Conservation (phyloP, 2,888 invertebrate species). For the Lapara coniferarum region DNA sequence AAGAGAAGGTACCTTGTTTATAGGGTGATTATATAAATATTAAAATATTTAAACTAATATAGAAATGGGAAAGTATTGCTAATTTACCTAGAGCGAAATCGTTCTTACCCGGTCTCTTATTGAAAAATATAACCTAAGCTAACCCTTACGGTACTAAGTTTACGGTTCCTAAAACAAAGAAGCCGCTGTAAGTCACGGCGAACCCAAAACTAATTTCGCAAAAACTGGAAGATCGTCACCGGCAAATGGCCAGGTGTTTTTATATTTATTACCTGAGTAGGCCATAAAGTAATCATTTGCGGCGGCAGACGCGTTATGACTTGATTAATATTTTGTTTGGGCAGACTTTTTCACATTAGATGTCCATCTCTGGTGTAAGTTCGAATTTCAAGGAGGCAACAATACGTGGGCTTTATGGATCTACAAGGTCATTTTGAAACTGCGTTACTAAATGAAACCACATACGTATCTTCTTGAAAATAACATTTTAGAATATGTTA, state of each 20-base stretch:
- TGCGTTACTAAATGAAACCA: too few relatives aligned
- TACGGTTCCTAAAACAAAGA: not conserved
- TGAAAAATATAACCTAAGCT: not conserved
- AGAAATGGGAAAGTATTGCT: too few relatives aligned
- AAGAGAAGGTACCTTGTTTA: too few relatives aligned
- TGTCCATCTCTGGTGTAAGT: not conserved
- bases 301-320: constrained; percentile 21
- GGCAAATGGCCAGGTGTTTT: constrained; percentile 41
- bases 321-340: constrained; percentile 27
- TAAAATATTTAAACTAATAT: too few relatives aligned
- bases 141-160: not conserved
- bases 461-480: too few relatives aligned
- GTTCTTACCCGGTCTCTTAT: too few relatives aligned
- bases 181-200: constrained; percentile 16
- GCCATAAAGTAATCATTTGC: constrained; percentile 27
- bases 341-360: constrained; percentile 27
- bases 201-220: constrained; percentile 42
- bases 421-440: too few relatives aligned
- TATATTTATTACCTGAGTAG: constrained; percentile 37
- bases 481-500: too few relatives aligned
- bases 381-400: too few relatives aligned
- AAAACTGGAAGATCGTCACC: constrained; percentile 39
- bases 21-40: too few relatives aligned
- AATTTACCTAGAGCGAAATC: too few relatives aligned
- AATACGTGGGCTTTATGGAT: too few relatives aligned